These are phyloP conservation scores for Tricholauxania praeusta DNA, from an alignment of 2,888 invertebrate species.

Conservation along the genomic window DNA sequence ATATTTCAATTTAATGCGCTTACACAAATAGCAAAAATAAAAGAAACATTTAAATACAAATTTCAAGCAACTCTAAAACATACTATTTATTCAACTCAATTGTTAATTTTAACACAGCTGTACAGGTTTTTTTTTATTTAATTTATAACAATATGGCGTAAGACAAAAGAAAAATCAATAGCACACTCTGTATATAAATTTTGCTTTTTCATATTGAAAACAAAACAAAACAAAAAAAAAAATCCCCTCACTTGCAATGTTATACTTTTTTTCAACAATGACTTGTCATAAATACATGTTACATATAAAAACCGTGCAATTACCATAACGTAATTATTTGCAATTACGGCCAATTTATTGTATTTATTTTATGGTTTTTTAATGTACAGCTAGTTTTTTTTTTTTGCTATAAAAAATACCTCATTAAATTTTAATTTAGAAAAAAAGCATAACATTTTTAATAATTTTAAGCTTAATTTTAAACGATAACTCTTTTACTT, in stretches of 20 bases:
- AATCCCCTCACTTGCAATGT: no score
- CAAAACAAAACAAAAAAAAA: not conserved
- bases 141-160: no score
- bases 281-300: no score
- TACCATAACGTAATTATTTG: conserved; percentile 13
- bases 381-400: conserved; percentile 50
- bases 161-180: no score
- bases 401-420: conserved; percentile 24
- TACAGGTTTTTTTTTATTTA: not conserved
- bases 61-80: not conserved
- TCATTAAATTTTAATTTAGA: conserved; percentile 31
- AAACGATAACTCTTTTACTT: no score
- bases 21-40: not conserved
- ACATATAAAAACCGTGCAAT: no score
- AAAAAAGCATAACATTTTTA: not conserved
- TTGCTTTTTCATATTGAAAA: conserved; percentile 35
- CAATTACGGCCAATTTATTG: conserved; percentile 56
- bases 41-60: not conserved
- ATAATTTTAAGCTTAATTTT: no score
- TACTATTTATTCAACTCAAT: not conserved
- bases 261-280: no score
- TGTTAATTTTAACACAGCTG: not conserved
- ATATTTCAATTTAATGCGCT: not conserved
- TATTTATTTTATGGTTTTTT: conserved; percentile 47
- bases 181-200: not conserved